Conservation (phyloP, 1,140 invertebrate genomes). For the Formica selysi region DNA sequence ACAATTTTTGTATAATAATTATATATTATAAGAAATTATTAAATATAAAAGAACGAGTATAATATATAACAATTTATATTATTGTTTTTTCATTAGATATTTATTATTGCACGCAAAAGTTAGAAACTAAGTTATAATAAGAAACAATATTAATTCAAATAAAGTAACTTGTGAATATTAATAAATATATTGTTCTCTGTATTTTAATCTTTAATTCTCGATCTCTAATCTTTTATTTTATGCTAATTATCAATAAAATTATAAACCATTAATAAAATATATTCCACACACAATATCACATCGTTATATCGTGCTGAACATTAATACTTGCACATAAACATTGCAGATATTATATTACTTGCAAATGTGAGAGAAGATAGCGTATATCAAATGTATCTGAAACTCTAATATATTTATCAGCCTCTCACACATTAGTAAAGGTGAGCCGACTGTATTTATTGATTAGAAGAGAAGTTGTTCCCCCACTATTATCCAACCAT, state of each 20-base stretch:
- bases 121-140: background rate
- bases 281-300: no score
- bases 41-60: no score
- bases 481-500: conserved; percentile 43
- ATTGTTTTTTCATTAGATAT: background rate
- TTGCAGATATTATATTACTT: background rate
- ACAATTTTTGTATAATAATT: no score
- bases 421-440: conserved; percentile 34
- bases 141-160: background rate
- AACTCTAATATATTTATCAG: conserved; percentile 38
- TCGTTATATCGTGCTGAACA: background rate
- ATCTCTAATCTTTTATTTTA: background rate
- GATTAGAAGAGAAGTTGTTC: conserved; percentile 41
- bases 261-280: background rate
- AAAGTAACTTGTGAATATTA: background rate
- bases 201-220: background rate
- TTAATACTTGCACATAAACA: conserved; percentile 6
- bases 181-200: background rate
- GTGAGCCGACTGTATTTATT: conserved; percentile 38
- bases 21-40: no score
- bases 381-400: conserved; percentile 7
- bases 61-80: no score
- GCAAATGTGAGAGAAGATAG: background rate
- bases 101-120: background rate
- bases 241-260: background rate